Base-by-base conservation (phyloP, 1,140 invertebrate species). In the Scaptomyza graminum region DNA sequence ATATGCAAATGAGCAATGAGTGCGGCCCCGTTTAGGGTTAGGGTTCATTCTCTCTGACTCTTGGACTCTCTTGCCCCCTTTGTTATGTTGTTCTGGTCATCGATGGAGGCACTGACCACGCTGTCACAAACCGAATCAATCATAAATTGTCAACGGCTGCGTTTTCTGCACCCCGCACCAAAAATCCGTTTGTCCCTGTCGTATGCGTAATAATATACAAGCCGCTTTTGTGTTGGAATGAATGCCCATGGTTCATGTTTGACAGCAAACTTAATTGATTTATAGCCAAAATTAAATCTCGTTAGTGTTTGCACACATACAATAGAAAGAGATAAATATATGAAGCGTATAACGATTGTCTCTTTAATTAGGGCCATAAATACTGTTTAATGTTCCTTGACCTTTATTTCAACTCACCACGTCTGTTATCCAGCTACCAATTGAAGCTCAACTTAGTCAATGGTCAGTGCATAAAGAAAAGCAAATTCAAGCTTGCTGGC, bases 61-160 rank as follows among this genome's bases (percentile, higher is more conserved):
- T 18, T 15, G 28, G 28, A 0, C 18, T 22, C 18, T 22, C 18
- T 22, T 22, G 18, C 7, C 31, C 31, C 31, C 9, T 6, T 34
- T 15, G 16, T 34, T 8, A 9, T 15, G 16, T 28, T 41, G 34
- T 31, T 28, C 41, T 46, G 63, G 5, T 18, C 12, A 22, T 59
- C 57, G 56, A 50, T 64, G 49, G 15, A 13, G 9, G 6, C 16
- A n/a, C 11, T 16, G 12, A 44, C 8, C 43, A 44, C 51, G 22
- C 61, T 55, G 39, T 63, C 81, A 51, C 66, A 62, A 66, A 56
- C 51, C 82, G 60, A 76, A 88, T 87, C 82, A 87, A 87, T 87
- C 82, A 87, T 87, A 72, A 74, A 87, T 79, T 88, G 78, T 87
- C 83, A 87, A 60, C 74, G 60, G 60, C 74, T 63, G 60, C 51